Conservation (phyloP, 2,888 invertebrate species). For the Eugnorisma glareosa region DNA sequence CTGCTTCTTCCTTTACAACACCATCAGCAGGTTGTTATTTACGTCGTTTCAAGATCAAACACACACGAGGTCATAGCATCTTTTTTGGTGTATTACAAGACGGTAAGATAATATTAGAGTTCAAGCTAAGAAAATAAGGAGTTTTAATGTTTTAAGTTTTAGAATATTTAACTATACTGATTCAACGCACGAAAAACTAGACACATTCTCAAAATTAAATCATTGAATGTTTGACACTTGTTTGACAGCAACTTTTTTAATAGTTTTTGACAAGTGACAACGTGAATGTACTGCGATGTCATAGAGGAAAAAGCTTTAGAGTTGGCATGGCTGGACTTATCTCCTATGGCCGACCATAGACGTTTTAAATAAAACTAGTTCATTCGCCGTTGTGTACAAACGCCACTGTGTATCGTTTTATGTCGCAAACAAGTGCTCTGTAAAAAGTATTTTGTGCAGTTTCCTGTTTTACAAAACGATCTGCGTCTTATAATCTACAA, state of each 20-base stretch:
- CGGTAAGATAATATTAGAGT: neutral
- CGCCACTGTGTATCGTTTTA: neutral
- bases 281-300: no score
- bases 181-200: conserved; percentile 8
- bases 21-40: conserved; percentile 39
- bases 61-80: conserved; percentile 53
- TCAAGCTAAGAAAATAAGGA: neutral
- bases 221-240: neutral
- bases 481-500: no score
- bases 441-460: no score
- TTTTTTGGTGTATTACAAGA: neutral
- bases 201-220: conserved; percentile 16
- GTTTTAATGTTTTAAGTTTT: conserved; percentile 8
- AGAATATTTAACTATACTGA: neutral
- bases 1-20: conserved; percentile 35
- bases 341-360: neutral
- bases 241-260: conserved; percentile 11
- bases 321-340: neutral
- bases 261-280: conserved; percentile 1
- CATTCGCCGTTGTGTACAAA: neutral
- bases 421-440: neutral
- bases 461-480: no score
- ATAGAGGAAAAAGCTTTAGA: neutral
- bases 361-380: neutral
- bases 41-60: conserved; percentile 42